phyloP scores from a whole-genome alignment of 2,797 vertebrate species.

The Mormyrus hasselquistii region DNA sequence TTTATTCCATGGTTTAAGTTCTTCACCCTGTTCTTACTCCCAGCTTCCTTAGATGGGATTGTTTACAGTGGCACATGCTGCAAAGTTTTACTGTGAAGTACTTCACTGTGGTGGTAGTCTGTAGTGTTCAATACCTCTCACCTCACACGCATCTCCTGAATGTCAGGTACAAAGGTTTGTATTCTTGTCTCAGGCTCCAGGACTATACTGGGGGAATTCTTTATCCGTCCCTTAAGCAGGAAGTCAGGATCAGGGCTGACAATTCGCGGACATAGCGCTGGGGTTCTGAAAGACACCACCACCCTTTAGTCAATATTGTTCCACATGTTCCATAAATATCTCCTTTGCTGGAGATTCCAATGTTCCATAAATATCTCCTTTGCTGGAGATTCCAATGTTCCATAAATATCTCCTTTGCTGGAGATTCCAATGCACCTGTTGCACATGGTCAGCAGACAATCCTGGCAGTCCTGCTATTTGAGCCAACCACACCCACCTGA shows the following conservation, averaged over 20 bases:
- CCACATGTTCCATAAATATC: background rate
- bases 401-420: background rate
- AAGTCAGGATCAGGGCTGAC: slow-evolving; percentile 84
- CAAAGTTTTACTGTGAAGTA: background rate
- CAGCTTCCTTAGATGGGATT: too few species aligned
- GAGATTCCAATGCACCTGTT: background rate
- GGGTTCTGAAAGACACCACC: slow-evolving; percentile 57
- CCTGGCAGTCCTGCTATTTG: background rate
- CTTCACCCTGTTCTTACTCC: too few species aligned
- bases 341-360: background rate
- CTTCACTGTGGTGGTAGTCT: background rate
- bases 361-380: background rate
- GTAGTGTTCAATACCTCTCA: slow-evolving; percentile 41
- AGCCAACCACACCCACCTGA: slow-evolving; percentile 9
- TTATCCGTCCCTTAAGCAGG: slow-evolving; percentile 71
- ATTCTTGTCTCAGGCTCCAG: slow-evolving; percentile 59
- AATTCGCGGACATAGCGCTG: slow-evolving; percentile 71
- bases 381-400: background rate
- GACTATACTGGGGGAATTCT: slow-evolving; percentile 59
- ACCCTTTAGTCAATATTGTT: background rate
- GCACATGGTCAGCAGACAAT: background rate
- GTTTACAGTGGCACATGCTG: too few species aligned
- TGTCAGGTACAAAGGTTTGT: slow-evolving; percentile 83
- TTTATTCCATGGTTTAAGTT: too few species aligned
- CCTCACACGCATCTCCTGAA: slow-evolving; percentile 97